A percentile compares a stretch with the other conserved stretches of the same genome.
Conservation (phyloP, 2,888 invertebrate species). For the Lagria hirta region DNA sequence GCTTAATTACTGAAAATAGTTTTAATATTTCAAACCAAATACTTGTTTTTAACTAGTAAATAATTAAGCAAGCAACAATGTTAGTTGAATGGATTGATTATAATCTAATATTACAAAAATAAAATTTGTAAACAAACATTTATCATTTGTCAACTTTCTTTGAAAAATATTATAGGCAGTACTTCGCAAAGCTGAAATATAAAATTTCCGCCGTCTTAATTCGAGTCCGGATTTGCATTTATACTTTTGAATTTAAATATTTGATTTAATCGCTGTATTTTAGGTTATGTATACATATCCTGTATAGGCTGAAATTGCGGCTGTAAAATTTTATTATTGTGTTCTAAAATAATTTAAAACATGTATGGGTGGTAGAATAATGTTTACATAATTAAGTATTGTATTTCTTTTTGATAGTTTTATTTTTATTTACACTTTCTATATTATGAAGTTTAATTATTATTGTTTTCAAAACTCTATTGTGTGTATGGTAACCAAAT, state of each 20-base stretch:
- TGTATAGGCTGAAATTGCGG: slow-evolving; percentile 24
- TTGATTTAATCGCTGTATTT: slow-evolving; percentile 27
- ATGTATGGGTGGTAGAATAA: slow-evolving; percentile 25
- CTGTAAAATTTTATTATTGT: slow-evolving; percentile 31
- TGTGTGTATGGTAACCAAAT: too few species aligned
- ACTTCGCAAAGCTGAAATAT: too few species aligned
- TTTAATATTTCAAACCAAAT: too few species aligned
- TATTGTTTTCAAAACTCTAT: slow-evolving; percentile 17
- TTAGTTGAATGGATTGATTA: too few species aligned
- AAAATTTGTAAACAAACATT: too few species aligned
- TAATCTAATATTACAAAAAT: too few species aligned
- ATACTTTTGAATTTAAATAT: slow-evolving; percentile 28
- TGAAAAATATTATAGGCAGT: too few species aligned
- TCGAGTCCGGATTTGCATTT: slow-evolving; percentile 24
- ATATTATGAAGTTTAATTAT: slow-evolving; percentile 18
- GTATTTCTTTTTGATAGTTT: slow-evolving; percentile 25
- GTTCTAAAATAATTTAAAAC: slow-evolving; percentile 30
- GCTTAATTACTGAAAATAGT: too few species aligned
- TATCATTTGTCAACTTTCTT: too few species aligned
- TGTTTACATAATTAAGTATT: slow-evolving; percentile 29
- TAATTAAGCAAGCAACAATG: too few species aligned
- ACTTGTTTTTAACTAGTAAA: too few species aligned
- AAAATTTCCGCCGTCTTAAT: slow-evolving; percentile 24
- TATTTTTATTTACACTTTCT: slow-evolving; percentile 24
- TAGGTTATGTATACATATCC: slow-evolving; percentile 27